Base-by-base conservation (phyloP, 2,888 invertebrate species). In the Coremacera marginata region DNA sequence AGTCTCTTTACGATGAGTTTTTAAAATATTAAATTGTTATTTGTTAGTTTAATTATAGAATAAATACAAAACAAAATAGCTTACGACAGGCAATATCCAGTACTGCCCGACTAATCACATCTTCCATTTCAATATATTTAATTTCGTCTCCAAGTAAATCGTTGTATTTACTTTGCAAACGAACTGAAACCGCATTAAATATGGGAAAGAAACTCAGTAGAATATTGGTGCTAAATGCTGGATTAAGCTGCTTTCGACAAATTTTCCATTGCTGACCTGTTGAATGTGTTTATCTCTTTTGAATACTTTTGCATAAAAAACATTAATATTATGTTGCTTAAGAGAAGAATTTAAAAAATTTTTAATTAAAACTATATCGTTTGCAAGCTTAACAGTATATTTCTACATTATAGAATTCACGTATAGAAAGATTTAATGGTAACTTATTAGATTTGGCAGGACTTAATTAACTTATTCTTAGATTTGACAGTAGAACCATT, bases 261-360 rank as follows among this genome's bases (percentile, higher is more conserved):
- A 85, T 81, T 79, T 88, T 88, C 88, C 89, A 88, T 75, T 86
- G 84, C 51, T 85, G 83, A n/a, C 87, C 88, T 88, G 34, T 67
- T 34, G 5, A 0, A 16, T 4, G n/a, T n/a, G n/a, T n/a, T n/a
- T n/a, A n/a, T n/a, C n/a, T n/a, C n/a, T n/a, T n/a, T n/a, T n/a
- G n/a, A n/a, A n/a, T n/a, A n/a, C n/a, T n/a, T n/a, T n/a, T n/a
- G n/a, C n/a, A n/a, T n/a, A n/a, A n/a, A n/a, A n/a, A n/a, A n/a
- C n/a, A n/a, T n/a, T n/a, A n/a, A n/a, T n/a, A n/a, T n/a, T n/a
- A n/a, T n/a, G 8, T 3, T 51, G 31, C 31, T 31, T 3, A 5
- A 31, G 31, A 3, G 3, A 31, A 31, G 31, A 31, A 3, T 31
- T 31, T 31, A 31, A 31, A 31, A 31, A 31, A 31, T n/a, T n/a